These are phyloP conservation scores for Regulus satrapa DNA, from an alignment of 2,113 vertebrate species.

Conservation along the genomic window DNA sequence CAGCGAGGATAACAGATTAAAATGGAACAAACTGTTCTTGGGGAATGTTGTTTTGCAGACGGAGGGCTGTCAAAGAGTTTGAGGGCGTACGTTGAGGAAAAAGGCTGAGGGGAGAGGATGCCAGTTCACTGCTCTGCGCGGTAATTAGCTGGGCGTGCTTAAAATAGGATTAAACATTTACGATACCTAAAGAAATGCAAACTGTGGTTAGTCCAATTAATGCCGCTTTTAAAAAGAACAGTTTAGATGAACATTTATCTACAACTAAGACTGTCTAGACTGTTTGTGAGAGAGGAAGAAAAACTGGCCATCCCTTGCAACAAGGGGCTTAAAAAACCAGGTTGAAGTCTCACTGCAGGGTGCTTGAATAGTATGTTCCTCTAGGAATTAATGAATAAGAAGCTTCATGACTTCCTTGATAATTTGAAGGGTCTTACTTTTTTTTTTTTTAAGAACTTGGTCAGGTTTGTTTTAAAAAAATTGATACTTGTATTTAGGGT, in stretches of 20 bases:
- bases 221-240: not conserved
- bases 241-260: accelerated
- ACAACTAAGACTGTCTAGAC: accelerated
- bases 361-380: not conserved
- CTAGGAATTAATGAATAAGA: not conserved
- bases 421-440: not conserved
- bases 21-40: too few species aligned
- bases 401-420: not conserved
- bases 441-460: not conserved
- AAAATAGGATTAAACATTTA: not conserved
- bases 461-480: not conserved
- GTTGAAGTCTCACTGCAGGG: not conserved
- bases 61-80: not conserved
- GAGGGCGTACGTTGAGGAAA: not conserved
- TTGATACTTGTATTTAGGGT: not conserved
- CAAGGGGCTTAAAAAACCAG: not conserved
- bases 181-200: not conserved
- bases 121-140: accelerated
- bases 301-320: not conserved
- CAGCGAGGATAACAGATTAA: not conserved
- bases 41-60: not conserved
- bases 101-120: too few species aligned
- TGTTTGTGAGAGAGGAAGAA: not conserved
- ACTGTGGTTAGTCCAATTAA: not conserved
- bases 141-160: not conserved